A percentile compares a stretch with the other conserved stretches of the same genome.
Evolutionary conservation across 1,140 invertebrate species (phyloP).

Genomic region (Drosophila erecta): DNA sequence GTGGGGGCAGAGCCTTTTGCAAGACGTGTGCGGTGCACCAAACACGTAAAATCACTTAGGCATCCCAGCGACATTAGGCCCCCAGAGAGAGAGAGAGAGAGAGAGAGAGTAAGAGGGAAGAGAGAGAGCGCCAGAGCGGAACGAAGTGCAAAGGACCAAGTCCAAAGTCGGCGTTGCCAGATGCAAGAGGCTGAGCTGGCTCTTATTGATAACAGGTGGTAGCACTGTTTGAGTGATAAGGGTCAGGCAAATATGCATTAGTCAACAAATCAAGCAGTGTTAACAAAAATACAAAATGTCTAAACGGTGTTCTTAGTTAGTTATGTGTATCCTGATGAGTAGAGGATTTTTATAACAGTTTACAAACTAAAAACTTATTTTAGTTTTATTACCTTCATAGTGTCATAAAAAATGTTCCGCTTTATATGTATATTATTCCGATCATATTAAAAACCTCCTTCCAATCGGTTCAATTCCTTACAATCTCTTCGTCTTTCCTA

Average conservation of each 20-base stretch:
- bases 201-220: constrained; percentile 48
- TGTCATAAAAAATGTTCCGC: too few relatives aligned
- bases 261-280: neutral
- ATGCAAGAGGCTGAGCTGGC: constrained; percentile 16
- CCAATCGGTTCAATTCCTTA: neutral
- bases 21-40: constrained; percentile 76
- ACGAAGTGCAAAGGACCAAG: constrained; percentile 12
- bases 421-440: too few relatives aligned
- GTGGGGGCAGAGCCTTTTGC: constrained; percentile 18
- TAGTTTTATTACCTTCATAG: too few relatives aligned
- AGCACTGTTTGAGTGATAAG: constrained; percentile 40
- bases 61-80: constrained; percentile 44
- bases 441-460: neutral
- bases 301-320: too few relatives aligned
- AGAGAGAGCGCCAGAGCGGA: constrained; percentile 15
- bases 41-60: constrained; percentile 84
- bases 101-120: neutral
- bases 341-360: too few relatives aligned
- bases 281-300: too few relatives aligned
- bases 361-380: too few relatives aligned
- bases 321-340: too few relatives aligned
- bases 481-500: neutral
- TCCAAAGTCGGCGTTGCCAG: constrained; percentile 44
- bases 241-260: neutral
- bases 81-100: constrained; percentile 8